These are phyloP conservation scores for Malaclemys terrapin DNA, from an alignment of 2,113 vertebrate species.

Conservation along the genomic window DNA sequence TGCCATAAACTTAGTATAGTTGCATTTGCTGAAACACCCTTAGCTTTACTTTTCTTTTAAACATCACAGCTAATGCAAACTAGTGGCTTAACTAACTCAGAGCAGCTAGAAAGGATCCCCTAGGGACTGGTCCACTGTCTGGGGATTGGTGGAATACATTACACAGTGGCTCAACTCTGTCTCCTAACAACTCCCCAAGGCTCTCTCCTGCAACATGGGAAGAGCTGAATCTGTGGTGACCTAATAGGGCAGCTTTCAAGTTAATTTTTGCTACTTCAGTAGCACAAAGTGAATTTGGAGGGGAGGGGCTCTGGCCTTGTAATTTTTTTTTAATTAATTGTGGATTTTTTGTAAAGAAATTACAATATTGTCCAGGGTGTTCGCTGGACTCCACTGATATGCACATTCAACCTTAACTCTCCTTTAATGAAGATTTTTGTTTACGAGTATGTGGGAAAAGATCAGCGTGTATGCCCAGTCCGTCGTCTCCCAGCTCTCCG, in stretches of 20 bases:
- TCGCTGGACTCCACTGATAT: neutral
- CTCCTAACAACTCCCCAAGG: neutral
- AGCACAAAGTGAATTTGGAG: neutral
- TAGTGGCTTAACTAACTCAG: neutral
- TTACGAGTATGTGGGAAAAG: neutral
- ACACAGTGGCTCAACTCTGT: neutral
- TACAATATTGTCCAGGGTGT: neutral
- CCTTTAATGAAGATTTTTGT: neutral
- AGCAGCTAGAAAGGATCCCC: neutral
- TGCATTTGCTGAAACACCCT: constrained; percentile 33
- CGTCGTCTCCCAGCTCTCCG: neutral
- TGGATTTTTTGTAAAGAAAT: neutral
- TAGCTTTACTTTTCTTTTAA: constrained; percentile 56
- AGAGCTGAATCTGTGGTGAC: neutral
- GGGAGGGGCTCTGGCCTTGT: neutral
- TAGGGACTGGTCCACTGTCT: neutral
- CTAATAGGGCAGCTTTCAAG: neutral
- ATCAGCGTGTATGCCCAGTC: neutral
- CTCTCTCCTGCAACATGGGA: neutral
- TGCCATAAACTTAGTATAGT: constrained; percentile 41
- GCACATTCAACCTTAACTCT: neutral
- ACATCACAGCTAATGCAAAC: neutral
- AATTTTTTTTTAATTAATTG: neutral
- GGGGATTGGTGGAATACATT: neutral
- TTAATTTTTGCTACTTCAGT: neutral